Base-by-base conservation (phyloP, 2,797 vertebrate species). In the Apogon hyalosoma region DNA sequence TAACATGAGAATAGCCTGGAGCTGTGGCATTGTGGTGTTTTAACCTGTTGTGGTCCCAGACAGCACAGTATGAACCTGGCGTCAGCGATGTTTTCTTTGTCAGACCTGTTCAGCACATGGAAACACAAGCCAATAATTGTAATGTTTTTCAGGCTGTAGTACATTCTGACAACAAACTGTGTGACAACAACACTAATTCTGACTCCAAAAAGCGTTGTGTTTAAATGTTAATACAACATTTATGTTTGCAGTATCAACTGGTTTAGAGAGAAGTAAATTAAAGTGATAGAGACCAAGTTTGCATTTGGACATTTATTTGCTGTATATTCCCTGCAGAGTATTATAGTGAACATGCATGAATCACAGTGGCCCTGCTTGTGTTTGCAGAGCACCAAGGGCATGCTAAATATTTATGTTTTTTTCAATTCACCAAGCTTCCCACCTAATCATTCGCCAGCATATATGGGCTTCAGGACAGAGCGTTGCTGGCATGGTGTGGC, bases 381-480 rank as follows among this genome's bases (percentile, higher is more conserved):
- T 66, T 72, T 18, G 39, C 43, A 40, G 49, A 48, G 63, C 43
- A 63, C 60, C 42, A 33, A 42, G 49, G 10, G 9, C 69, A 65
- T 77, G 69, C 81, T 84, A 87, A 88, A 87, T 85, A 88, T 87
- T 88, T 86, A 85, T 90, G 64, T 69, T 57, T 81, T 79, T 82
- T 84, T 18, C 73, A 75, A 66, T 89, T 85, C 50, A 61, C 66
- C 71, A 40, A 48, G 82, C 80, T 80, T 85, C 73, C 84, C 84
- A 86, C 82, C 78, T 86, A 93, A 92, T 91, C 93, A 94, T 84
- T 77, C 79, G 64, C 63, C 67, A 75, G 64, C 49, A 70, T 79
- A 56, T 72, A 63, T 62, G 45, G 57, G 66, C 74, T 78, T 68
- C 61, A 73, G 80, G 85, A 77, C 69, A 64, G 73, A 81, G 73